Conservation (phyloP, 2,888 invertebrate species). For the Steromphala cineraria region DNA sequence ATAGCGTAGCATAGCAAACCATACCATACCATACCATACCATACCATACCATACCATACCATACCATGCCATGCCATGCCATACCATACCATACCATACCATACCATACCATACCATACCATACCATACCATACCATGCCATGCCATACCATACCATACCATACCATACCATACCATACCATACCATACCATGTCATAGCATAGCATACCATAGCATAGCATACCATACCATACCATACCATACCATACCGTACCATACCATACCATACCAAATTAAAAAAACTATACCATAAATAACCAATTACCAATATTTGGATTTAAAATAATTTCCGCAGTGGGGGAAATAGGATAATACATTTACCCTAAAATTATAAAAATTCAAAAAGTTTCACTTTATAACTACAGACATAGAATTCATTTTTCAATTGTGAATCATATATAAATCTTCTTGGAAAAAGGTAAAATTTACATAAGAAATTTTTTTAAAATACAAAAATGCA, state of each 20-base stretch:
- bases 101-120: neutral
- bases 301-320: no score
- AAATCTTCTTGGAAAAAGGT: no score
- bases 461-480: no score
- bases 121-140: neutral
- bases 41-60: neutral
- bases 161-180: neutral
- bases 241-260: neutral
- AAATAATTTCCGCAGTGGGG: no score
- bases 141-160: no score
- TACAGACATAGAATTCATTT: no score
- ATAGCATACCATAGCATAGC: neutral
- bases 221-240: neutral
- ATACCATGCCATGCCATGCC: neutral
- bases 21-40: neutral
- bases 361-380: no score
- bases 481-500: no score
- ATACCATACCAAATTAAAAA: neutral
- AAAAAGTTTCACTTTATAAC: no score
- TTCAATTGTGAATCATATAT: no score
- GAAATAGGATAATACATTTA: no score
- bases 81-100: neutral
- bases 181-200: neutral
- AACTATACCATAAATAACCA: no score
- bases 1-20: neutral